Evolutionary conservation across 2,113 vertebrate species (phyloP), one percentile per base, ranked within the genome.

Genomic region (Hassar affinis): DNA sequence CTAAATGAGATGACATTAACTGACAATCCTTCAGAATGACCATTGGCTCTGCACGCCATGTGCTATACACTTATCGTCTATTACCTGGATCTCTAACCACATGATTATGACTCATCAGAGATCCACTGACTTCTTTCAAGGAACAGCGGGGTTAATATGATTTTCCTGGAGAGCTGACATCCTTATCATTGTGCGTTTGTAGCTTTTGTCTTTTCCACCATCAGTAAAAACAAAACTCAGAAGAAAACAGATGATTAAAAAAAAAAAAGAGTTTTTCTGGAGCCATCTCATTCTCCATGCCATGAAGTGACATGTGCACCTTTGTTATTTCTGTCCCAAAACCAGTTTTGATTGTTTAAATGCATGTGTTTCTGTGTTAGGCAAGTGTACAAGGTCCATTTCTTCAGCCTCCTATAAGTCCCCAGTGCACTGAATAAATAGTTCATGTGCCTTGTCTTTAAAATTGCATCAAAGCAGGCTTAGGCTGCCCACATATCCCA

Each of bases 81-180:
- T 83, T 83, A 76, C 27, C 4, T 30, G 49, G 72, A 35, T n/a
- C 49, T 68, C 47, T 77, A n/a, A 77, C 30, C 33, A 38, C 75
- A 77, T 82, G 54, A 74, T 82, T 82, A 82, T 74, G 80, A 82
- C 80, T 82, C 80, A 82, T 83, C 17, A 27, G 56, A 66, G 71
- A 77, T 38, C 14, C 72, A 20, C 42, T 64, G 72, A 66, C 47
- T 12, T 35, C 33, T 83, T 83, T 77, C 72, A 64, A 57, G 18
- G 47, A 77, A 77, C 30, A 27, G 25, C 11, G 9, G 47, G 57
- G 71, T 83, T 83, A 77, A 77, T 62, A 61, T 76, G 0, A 61
- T 74, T 47, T 45, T 45, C 57, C n/a, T 17, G 25, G 25, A 20
- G 69, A 45, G 42, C 38, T 27, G 54, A 57, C 4, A 61, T 61